These are phyloP conservation scores for Panopea generosa DNA, from an alignment of 2,888 invertebrate genomes.

Conservation along the genomic window DNA sequence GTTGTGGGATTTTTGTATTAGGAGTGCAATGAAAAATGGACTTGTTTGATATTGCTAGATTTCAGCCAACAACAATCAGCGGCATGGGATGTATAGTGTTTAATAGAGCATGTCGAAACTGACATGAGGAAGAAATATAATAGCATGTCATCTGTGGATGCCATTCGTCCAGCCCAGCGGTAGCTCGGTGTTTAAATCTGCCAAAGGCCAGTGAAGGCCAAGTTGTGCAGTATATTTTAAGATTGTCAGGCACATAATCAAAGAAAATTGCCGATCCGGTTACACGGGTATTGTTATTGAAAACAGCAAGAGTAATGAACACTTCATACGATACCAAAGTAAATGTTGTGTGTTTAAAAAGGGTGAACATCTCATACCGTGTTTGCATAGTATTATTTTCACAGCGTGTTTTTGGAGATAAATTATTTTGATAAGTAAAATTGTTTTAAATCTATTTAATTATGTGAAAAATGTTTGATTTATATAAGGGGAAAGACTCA, in stretches of 20 bases:
- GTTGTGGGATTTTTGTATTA: no score
- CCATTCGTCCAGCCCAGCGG: constrained; percentile 11
- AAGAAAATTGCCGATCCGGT: constrained; percentile 32
- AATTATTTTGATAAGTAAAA: no score
- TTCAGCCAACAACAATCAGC: not conserved
- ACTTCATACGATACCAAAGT: constrained; percentile 34
- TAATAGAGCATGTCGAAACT: no score
- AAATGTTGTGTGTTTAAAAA: constrained; percentile 28
- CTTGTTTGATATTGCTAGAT: no score
- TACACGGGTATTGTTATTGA: constrained; percentile 33
- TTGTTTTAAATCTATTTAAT: no score
- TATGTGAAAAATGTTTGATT: no score
- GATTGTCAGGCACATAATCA: constrained; percentile 37
- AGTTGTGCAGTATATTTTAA: constrained; percentile 22
- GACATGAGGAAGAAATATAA: no score
- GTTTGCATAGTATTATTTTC: constrained; percentile 38
- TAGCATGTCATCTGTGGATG: no score
- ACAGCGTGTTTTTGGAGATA: constrained; percentile 5
- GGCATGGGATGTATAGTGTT: not conserved
- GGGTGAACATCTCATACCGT: constrained; percentile 26
- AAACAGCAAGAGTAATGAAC: constrained; percentile 34
- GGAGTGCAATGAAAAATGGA: no score
- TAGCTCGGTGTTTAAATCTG: constrained; percentile 20
- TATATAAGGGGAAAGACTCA: no score
- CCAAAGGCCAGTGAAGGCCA: constrained; percentile 21